Evolutionary conservation across 1,140 invertebrate genomes (phyloP).

Genomic region (Leptinotarsa defecta): DNA sequence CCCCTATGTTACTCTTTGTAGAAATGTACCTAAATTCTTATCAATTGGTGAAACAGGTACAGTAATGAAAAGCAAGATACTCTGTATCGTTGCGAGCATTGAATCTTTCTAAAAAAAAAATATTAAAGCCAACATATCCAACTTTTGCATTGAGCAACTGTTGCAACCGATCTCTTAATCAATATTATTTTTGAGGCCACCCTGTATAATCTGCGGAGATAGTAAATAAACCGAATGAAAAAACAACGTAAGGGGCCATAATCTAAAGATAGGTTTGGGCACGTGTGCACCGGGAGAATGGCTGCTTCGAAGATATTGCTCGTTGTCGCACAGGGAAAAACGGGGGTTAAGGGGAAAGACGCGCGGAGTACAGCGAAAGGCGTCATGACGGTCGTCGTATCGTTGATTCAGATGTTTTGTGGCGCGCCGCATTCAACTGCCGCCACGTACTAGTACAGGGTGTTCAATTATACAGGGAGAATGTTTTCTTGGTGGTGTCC

Average conservation of each 20-base stretch:
- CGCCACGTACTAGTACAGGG: conserved; percentile 3
- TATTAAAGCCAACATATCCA: too few relatives aligned
- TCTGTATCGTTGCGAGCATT: too few relatives aligned
- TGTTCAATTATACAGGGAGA: conserved; percentile 16
- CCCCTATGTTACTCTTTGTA: too few relatives aligned
- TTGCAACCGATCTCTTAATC: too few relatives aligned
- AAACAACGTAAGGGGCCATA: conserved; percentile 23
- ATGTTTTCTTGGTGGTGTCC: too few relatives aligned
- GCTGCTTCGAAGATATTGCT: not conserved
- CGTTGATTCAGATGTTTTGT: conserved; percentile 16
- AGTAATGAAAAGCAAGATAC: too few relatives aligned
- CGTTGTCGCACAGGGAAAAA: conserved; percentile 5
- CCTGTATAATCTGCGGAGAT: conserved; percentile 19
- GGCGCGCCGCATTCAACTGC: conserved; percentile 12
- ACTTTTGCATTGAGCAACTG: too few relatives aligned
- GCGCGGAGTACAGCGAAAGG: conserved; percentile 14
- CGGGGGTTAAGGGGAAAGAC: not conserved
- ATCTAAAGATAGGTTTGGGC: conserved; percentile 29
- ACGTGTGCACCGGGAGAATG: conserved; percentile 24
- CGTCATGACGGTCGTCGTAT: conserved; percentile 18
- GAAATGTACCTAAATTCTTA: too few relatives aligned
- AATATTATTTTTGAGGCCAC: not conserved
- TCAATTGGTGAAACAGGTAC: too few relatives aligned
- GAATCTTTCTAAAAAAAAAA: too few relatives aligned
- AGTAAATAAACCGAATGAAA: conserved; percentile 21